These are phyloP conservation scores for Pristionchus japonicus DNA, from an alignment of 2,888 invertebrate species.

Conservation along the genomic window DNA sequence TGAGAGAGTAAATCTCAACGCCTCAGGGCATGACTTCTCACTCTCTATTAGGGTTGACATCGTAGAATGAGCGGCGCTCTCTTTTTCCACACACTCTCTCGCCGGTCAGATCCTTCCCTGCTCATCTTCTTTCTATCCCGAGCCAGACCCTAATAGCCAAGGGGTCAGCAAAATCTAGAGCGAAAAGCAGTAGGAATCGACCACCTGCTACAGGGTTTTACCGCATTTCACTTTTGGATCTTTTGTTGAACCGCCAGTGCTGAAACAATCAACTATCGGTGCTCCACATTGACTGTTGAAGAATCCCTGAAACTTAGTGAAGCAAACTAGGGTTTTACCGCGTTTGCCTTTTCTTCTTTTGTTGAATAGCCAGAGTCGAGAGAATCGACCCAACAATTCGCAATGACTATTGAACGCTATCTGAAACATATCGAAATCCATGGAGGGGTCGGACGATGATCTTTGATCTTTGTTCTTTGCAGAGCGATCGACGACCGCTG, in stretches of 20 bases:
- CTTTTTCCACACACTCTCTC: no score
- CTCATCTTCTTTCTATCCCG: not conserved
- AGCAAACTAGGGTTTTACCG: constrained; percentile 1
- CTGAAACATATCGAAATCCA: no score
- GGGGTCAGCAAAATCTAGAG: not conserved
- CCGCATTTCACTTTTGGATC: not conserved
- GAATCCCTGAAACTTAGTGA: no score
- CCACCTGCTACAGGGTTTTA: not conserved
- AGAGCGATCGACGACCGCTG: not conserved
- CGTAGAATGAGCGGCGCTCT: no score
- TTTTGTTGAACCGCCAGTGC: no score
- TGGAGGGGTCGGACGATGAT: not conserved
- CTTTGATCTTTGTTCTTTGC: not conserved
- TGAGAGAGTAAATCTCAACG: not conserved
- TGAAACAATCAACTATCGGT: no score
- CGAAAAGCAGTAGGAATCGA: not conserved
- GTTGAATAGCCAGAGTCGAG: no score
- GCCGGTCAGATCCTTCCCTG: no score
- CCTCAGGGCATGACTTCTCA: not conserved
- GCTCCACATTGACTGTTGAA: no score
- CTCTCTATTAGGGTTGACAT: not conserved
- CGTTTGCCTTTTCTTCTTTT: no score
- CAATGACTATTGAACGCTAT: no score
- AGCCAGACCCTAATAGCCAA: not conserved
- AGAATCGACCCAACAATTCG: no score